A percentile compares a stretch with the other conserved stretches of the same genome.
These are phyloP conservation scores for Fundulus diaphanus DNA, from an alignment of 2,797 vertebrate genomes.

Conservation along the genomic window DNA sequence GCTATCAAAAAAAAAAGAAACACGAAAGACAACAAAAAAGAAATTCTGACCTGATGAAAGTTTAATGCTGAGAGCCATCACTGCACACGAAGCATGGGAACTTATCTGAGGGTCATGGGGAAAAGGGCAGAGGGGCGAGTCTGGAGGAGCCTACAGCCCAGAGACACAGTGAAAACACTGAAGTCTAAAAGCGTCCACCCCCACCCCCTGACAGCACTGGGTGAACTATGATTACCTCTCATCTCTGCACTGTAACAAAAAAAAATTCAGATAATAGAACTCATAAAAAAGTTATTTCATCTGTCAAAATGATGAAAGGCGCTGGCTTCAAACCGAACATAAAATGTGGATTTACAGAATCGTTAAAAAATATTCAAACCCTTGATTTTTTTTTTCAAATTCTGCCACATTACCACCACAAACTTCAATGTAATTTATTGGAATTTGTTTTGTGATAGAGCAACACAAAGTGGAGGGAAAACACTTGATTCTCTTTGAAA, in stretches of 20 bases:
- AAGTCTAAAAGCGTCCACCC: no score
- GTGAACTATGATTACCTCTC: background rate
- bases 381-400: no score
- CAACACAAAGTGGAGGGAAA: background rate
- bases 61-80: background rate
- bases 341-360: background rate
- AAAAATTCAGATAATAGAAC: slow-evolving; percentile 2
- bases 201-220: background rate
- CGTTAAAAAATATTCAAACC: background rate
- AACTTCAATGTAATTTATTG: background rate
- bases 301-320: background rate
- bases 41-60: background rate
- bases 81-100: background rate
- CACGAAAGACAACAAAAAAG: background rate
- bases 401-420: no score
- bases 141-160: background rate
- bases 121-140: background rate
- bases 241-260: background rate
- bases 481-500: background rate
- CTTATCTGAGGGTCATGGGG: background rate
- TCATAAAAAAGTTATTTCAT: background rate
- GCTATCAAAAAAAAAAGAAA: background rate
- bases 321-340: background rate
- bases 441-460: background rate
- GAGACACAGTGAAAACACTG: background rate